Evolutionary conservation across 2,888 invertebrate genomes (phyloP).

Genomic region (Xylocampa areola): DNA sequence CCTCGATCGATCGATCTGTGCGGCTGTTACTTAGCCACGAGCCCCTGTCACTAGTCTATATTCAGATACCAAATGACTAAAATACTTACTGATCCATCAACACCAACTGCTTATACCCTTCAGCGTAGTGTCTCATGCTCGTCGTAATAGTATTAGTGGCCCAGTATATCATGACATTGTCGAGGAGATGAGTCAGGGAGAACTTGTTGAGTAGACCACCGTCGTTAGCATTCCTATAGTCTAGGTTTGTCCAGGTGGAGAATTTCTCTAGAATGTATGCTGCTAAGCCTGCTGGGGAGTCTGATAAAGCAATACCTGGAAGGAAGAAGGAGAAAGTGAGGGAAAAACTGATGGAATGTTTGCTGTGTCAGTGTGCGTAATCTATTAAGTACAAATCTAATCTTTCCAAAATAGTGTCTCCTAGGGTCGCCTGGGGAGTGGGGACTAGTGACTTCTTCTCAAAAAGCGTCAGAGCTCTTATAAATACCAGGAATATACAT

Average conservation of each 20-base stretch:
- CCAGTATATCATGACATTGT: conserved; percentile 90
- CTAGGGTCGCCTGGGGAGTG: too few species aligned
- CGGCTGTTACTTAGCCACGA: too few species aligned
- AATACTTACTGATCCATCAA: conserved; percentile 74
- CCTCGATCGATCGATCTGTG: too few species aligned
- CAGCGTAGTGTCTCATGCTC: conserved; percentile 90
- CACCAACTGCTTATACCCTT: conserved; percentile 77
- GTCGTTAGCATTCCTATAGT: conserved; percentile 86
- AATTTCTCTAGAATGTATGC: conserved; percentile 98
- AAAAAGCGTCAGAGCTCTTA: too few species aligned
- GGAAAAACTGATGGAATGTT: too few species aligned
- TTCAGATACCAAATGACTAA: not conserved
- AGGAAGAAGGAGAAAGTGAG: conserved; percentile 11
- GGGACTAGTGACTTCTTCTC: too few species aligned
- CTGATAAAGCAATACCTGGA: conserved; percentile 92
- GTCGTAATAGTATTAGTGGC: conserved; percentile 83
- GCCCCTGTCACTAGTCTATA: too few species aligned
- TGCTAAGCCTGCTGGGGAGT: conserved; percentile 96
- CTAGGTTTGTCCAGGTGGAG: conserved; percentile 91
- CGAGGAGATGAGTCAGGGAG: conserved; percentile 81
- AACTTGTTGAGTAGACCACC: conserved; percentile 90
- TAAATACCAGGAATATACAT: too few species aligned
- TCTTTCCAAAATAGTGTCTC: too few species aligned
- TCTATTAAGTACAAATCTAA: too few species aligned
- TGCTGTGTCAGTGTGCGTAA: too few species aligned